Evolutionary conservation across 2,113 vertebrate genomes (phyloP).

Genomic region (Oceanites oceanicus): DNA sequence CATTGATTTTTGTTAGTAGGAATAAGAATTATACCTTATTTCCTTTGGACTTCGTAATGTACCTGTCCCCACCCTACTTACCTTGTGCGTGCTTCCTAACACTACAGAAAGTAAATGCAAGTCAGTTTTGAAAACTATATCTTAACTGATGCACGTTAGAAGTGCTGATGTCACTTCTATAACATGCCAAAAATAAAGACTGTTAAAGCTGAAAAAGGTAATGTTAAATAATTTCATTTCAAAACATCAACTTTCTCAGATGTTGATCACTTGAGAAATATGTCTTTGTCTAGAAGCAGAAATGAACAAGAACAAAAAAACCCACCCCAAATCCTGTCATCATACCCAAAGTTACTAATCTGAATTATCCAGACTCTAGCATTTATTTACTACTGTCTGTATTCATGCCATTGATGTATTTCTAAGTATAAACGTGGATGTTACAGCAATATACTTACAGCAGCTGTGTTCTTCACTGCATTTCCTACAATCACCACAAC

Average conservation of each 20-base stretch:
- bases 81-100: neutral
- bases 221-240: neutral
- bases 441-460: conserved; percentile 72
- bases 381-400: neutral
- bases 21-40: neutral
- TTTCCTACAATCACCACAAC: conserved; percentile 93
- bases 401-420: neutral
- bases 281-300: neutral
- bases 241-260: neutral
- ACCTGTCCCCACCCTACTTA: neutral
- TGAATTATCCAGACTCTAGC: neutral
- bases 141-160: neutral
- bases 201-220: neutral
- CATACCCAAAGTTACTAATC: neutral
- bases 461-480: conserved; percentile 80
- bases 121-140: neutral
- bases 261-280: neutral
- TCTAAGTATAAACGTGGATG: neutral
- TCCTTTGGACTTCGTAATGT: neutral
- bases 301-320: neutral
- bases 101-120: neutral
- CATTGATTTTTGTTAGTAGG: neutral
- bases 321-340: neutral
- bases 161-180: neutral
- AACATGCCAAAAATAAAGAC: neutral